A percentile compares a stretch with the other conserved stretches of the same genome.
phyloP scores from a whole-genome alignment of 2,888 invertebrate genomes.

The Sturmia bella region DNA sequence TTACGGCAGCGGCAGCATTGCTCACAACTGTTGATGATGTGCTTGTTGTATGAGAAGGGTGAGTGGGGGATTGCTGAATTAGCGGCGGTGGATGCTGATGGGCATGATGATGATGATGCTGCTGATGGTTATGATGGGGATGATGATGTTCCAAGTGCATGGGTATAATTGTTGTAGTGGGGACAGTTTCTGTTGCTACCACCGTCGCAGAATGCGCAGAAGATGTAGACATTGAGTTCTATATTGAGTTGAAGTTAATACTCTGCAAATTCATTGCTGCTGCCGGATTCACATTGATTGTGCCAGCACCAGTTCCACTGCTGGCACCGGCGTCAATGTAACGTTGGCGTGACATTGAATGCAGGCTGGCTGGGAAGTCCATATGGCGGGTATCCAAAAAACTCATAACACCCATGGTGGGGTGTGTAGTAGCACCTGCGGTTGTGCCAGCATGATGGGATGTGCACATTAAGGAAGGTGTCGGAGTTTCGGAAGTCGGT shows the following conservation, averaged over 20 bases:
- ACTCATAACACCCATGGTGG: conserved; percentile 85
- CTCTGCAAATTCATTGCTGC: conserved; percentile 88
- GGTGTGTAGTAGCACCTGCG: conserved; percentile 80
- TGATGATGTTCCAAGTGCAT: conserved; percentile 63
- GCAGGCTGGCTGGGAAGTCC: conserved; percentile 85
- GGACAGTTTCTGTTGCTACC: conserved; percentile 68
- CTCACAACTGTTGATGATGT: conserved; percentile 56
- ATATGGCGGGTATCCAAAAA: conserved; percentile 88
- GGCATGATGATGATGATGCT: conserved; percentile 43
- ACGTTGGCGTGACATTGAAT: conserved; percentile 83
- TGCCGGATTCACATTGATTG: conserved; percentile 83
- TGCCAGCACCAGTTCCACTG: conserved; percentile 75
- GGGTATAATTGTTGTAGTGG: conserved; percentile 70
- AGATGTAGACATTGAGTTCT: conserved; percentile 82
- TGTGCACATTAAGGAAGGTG: conserved; percentile 84
- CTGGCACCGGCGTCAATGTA: conserved; percentile 80
- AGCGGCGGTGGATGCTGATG: conserved; percentile 32
- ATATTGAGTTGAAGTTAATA: conserved; percentile 90
- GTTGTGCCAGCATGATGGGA: conserved; percentile 82
- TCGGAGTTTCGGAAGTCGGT: conserved; percentile 82
- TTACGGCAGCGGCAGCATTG: conserved; percentile 36
- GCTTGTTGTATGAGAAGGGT: conserved; percentile 38
- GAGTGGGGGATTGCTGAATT: conserved; percentile 33
- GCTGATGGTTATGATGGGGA: conserved; percentile 42
- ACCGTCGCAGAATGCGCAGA: conserved; percentile 72